Base-by-base conservation (phyloP, 2,113 vertebrate species). In the Kryptolebias marmoratus region DNA sequence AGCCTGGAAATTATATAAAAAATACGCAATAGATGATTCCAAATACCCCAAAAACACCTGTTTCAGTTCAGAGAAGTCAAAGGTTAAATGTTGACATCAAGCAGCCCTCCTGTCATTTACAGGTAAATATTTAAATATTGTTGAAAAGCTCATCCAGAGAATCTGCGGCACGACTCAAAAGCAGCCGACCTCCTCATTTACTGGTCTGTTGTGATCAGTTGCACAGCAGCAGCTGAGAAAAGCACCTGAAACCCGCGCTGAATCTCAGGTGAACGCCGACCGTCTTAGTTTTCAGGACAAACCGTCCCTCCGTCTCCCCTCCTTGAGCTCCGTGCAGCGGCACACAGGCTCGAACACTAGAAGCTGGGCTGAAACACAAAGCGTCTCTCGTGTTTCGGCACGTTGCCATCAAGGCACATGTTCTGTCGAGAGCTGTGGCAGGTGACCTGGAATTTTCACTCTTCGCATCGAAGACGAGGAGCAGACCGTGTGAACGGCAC, bases 261-360 rank as follows among this genome's bases (percentile, higher is more conserved):
- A 63, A 71, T 73, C 75, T 85, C 75, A 84, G 76, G 66, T 82
- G 71, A 69, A 42, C 71, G 53, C 59, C 18, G 64, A 80, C 59
- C 56, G 27, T 78, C 75, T 78, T 55, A 31, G 64, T 68, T 81
- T 87, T 47, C 47, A 71, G 80, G 61, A 81, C 80, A 74, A 52
- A 64, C 39, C 28, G 71, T 68, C 75, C 22, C 71, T 48, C 42
- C 15, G 0, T 8, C 50, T 59, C 55, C 42, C 70, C 69, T 49
- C 16, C 10, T 2, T 48, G 77, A 62, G 22, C 81, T 77, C 64
- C 14, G 64, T 16, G 3, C 61, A 45, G 44, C 52, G 52, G 64
- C 68, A 32, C 68, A 32, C 31, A 63, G 48, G 47, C 49, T 30
- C 11, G 11, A 68, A 83, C 71, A 63, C 32, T 62, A 79, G 75